Base-by-base conservation (phyloP, 1,140 invertebrate species). In the Penaeus japonicus region DNA sequence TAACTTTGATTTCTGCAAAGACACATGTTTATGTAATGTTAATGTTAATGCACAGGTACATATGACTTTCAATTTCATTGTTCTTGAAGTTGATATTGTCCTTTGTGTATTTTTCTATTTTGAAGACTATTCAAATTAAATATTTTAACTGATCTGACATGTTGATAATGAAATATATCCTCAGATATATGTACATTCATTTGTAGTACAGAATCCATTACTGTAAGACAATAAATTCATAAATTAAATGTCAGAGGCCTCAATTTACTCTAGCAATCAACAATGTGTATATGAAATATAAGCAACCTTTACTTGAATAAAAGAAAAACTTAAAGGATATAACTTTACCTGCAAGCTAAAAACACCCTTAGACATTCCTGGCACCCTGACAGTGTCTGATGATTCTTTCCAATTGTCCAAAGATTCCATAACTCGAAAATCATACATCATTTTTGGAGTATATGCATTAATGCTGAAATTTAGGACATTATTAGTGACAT, bases 321-420 rank as follows among this genome's bases (percentile, higher is more conserved):
- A 7, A 65, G 5, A 22, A 20, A 88, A n/a, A 1, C 32, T 22
- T 53, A 32, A n/a, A 22, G 53, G 10, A 18, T 7, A 15, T 84
- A 24, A 18, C 73, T 62, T 75, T 27, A 89, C 85, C 86, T 91
- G 87, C 10, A 91, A n/a, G 18, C 57, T 54, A 88, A 89, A 79
- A 18, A 84, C 85, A 65, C 81, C 89, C 73, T 89, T 90, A 5
- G 89, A 89, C 80, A 85, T 87, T 20, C 90, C 86, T 35, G 89
- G 84, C 30, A 32, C 32, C 55, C 90, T 55, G 0, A 89, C 89
- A 57, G 89, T 90, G 59, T 91, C 91, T 10, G 90, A 90, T 1
- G 81, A 84, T 39, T 90, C 90, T 12, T 27, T n/a, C 90, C 90
- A 90, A 27, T 88, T 87, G 32, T 59, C 88, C 75, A 87, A 55